Base-by-base conservation (phyloP, 1,140 invertebrate genomes). In the Bombus picipes region DNA sequence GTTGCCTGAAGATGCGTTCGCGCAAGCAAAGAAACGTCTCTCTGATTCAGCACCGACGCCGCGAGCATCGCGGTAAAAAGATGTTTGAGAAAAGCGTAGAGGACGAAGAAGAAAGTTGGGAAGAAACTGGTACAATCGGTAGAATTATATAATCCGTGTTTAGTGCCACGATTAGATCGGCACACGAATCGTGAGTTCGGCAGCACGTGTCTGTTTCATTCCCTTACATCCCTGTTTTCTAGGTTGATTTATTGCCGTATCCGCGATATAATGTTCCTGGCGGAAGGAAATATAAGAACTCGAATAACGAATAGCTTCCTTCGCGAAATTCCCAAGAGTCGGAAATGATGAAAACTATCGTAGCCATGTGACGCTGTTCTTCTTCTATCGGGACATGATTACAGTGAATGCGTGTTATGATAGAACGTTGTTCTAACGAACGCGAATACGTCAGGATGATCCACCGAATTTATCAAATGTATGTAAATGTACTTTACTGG, bases 181-280 rank as follows among this genome's bases (percentile, higher is more conserved):
- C 92, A 90, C 98, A 98, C 84, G 96, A 95, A 94, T 98, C 98
- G 88, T 98, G 98, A 0, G 95, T 96, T 2, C 98, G 95, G 93
- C 98, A 98, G 91, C 98, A 98, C 91, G 18, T 22, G 47, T 22
- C 47, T 18, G 47, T 22, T 53, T 53, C 18, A 53, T 53, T 53
- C 1, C 18, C 15, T 47, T 18, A 1, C 15, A 18, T 47, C 47
- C 3, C 0, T 18, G 47, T 18, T 53, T 53, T 53, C 47, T 22
- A 18, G 47, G 47, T 92, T 0, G 98, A 97, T 25, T 96, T 95
- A 92, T 98, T 97, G 3, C 98, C 98, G 3, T 96, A 95, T 62
- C 98, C 98, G 91, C 97, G 97, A 97, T 97, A 97, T 92, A 96
- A 96, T 47, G 97, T 97, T 57, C 96, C 95, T 95, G 83, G 18